Evolutionary conservation across 1,140 invertebrate species (phyloP).

Genomic region (Vanessa atalanta): DNA sequence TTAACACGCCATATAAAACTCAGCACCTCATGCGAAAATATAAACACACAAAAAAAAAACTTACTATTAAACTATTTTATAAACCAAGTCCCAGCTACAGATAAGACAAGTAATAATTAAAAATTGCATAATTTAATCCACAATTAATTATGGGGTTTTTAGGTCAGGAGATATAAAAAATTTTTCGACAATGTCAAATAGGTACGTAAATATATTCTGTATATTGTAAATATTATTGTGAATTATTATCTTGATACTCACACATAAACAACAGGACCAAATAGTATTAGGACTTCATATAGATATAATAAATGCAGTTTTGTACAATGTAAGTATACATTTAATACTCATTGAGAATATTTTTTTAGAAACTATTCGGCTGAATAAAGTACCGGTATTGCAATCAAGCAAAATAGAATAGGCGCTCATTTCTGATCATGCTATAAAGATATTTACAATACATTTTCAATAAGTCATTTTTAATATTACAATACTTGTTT

Average conservation of each 20-base stretch:
- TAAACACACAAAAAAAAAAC: background rate
- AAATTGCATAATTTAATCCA: background rate
- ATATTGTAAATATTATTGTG: no score
- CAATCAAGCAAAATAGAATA: background rate
- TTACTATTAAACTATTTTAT: background rate
- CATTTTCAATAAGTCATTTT: no score
- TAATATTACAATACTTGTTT: no score
- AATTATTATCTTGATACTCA: no score
- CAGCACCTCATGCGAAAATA: constrained; percentile 4
- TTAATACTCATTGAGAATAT: background rate
- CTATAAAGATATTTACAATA: no score
- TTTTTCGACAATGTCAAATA: no score
- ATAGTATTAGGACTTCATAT: background rate
- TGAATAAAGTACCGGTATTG: no score
- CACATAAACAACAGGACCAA: background rate
- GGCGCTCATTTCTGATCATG: no score
- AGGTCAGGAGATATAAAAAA: no score
- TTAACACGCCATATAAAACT: constrained; percentile 9
- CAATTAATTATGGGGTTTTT: no score
- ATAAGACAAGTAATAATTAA: background rate
- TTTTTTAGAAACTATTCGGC: background rate
- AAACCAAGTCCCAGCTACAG: background rate
- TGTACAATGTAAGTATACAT: background rate
- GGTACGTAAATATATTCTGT: no score
- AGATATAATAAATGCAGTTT: constrained; percentile 1